Conservation (phyloP, 2,113 vertebrate species). For the Pleuronectes platessa region DNA sequence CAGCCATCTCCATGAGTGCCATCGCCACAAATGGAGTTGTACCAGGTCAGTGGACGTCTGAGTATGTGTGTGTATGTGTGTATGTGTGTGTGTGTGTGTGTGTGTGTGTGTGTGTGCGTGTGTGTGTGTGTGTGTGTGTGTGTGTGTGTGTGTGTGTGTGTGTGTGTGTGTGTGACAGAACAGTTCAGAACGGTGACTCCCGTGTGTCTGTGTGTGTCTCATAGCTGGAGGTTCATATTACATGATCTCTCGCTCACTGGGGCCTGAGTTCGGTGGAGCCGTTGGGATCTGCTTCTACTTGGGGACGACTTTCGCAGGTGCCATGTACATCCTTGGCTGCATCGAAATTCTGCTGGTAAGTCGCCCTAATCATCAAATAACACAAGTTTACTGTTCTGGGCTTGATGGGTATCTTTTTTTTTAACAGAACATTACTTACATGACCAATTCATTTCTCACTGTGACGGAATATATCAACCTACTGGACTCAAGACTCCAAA, state of each 20-base stretch:
- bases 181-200: constrained; percentile 1
- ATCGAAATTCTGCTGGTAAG: constrained; percentile 97
- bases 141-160: constrained; percentile 1
- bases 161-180: constrained; percentile 7
- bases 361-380: constrained; percentile 4
- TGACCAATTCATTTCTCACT: too few relatives aligned
- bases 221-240: constrained; percentile 98
- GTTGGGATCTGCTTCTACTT: constrained; percentile 99
- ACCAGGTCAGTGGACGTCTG: constrained; percentile 86
- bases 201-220: constrained; percentile 43
- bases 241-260: constrained; percentile 98
- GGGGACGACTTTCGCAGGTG: constrained; percentile 96
- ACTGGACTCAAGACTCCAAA: too few relatives aligned
- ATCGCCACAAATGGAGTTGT: constrained; percentile 99
- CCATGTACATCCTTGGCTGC: constrained; percentile 99
- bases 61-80: constrained; percentile 20
- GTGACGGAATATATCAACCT: too few relatives aligned
- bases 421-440: too few relatives aligned
- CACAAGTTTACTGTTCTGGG: not conserved
- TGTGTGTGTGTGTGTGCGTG: constrained; percentile 42
- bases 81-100: constrained; percentile 44
- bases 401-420: too few relatives aligned
- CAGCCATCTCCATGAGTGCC: constrained; percentile 99
- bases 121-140: not conserved
- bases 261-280: constrained; percentile 96